Conservation (phyloP, 1,140 invertebrate species). For the Panulirus ornatus region DNA sequence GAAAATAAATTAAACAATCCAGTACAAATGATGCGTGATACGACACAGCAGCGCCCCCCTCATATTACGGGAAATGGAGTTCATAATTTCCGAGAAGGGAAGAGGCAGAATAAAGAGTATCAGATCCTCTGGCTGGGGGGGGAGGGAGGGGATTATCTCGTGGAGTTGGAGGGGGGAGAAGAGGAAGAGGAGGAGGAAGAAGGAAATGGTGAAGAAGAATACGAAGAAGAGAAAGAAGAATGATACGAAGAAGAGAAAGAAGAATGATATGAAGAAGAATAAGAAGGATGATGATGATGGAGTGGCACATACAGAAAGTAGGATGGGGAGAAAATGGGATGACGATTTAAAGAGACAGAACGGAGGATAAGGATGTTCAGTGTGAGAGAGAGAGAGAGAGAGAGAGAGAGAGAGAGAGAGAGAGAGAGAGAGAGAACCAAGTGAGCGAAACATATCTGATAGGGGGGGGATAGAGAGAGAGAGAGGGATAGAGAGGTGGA, state of each 20-base stretch:
- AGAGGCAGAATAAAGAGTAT: slow-evolving; percentile 41
- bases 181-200: neutral
- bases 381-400: neutral
- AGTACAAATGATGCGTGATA: slow-evolving; percentile 63
- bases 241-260: neutral
- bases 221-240: neutral
- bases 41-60: slow-evolving; percentile 61
- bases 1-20: slow-evolving; percentile 68
- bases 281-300: neutral
- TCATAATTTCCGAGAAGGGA: slow-evolving; percentile 59
- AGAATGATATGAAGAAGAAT: neutral
- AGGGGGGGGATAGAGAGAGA: slow-evolving; percentile 3
- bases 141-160: neutral
- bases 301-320: neutral
- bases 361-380: no score
- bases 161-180: neutral
- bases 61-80: slow-evolving; percentile 62
- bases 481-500: neutral
- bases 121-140: slow-evolving; percentile 25
- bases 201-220: neutral
- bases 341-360: neutral
- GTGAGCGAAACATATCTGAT: no score
- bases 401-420: neutral
- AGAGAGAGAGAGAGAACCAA: neutral
- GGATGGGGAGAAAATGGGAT: no score